A percentile compares a stretch with the other conserved stretches of the same genome.
Evolutionary conservation across 1,140 invertebrate species (phyloP).

Genomic region (Subanguina moxae): DNA sequence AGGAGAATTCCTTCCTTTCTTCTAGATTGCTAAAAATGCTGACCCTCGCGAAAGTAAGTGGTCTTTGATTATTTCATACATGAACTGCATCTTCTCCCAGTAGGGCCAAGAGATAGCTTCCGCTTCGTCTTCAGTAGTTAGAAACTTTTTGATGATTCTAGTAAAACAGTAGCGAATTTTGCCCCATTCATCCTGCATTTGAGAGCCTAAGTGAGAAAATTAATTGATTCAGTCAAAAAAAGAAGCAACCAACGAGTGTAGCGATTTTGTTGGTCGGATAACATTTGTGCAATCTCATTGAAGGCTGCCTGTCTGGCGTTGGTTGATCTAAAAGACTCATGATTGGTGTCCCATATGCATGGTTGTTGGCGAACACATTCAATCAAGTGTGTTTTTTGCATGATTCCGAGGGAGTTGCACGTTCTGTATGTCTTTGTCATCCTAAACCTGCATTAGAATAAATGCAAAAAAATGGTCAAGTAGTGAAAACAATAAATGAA

Average conservation of each 20-base stretch:
- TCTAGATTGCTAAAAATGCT: no score
- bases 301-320: constrained; percentile 21
- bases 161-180: constrained; percentile 35
- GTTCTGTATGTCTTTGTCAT: neutral
- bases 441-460: no score
- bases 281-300: constrained; percentile 17
- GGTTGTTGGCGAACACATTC: constrained; percentile 5
- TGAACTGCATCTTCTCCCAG: constrained; percentile 27
- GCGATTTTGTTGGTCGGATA: constrained; percentile 14
- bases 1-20: neutral
- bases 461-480: no score
- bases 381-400: constrained; percentile 7
- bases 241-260: constrained; percentile 15
- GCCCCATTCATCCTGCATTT: constrained; percentile 35
- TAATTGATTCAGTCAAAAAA: neutral
- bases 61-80: constrained; percentile 1
- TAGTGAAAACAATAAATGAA: no score
- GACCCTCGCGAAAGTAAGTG: constrained; percentile 2
- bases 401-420: neutral
- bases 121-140: constrained; percentile 12
- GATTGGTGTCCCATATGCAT: constrained; percentile 9
- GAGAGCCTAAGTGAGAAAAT: constrained; percentile 14
- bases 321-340: constrained; percentile 15
- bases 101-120: constrained; percentile 29
- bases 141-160: constrained; percentile 28